Evolutionary conservation across 2,888 invertebrate species (phyloP), one percentile per base, ranked within the genome.

Genomic region (Catocala nupta): DNA sequence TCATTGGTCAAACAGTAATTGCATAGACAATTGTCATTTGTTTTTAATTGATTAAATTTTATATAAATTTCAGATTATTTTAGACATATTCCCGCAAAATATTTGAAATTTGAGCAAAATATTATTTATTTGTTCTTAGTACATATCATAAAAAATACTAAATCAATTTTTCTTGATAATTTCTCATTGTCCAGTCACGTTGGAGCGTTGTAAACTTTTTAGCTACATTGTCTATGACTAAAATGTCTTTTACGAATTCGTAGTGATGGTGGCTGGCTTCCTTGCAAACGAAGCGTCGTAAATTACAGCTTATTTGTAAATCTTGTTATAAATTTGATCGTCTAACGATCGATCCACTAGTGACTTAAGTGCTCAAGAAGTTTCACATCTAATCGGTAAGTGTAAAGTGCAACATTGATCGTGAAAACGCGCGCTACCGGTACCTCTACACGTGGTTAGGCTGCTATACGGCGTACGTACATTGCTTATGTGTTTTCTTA

Each of bases 221-320:
- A 86, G 85, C 84, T 84, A 77, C 78, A 70, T 85, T 90, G 91
- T 94, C 93, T 93, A 94, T 94, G 93, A 73, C 77, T 75, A 90
- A 87, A 85, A 92, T 93, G 93, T 94, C 94, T 94, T 94, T 94
- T 93, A 92, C 94, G 91, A 88, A 90, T 91, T 90, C 86, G 90
- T 93, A 94, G 94, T 93, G 94, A 93, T 92, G 94, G 94, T 94
- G 93, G 94, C 93, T 93, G 93, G 94, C 93, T 92, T 94, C 89
- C 91, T 93, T 91, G 93, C 91, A 87, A 90, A 90, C 90, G 86
- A 91, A 92, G 92, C 92, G 83, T 91, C 92, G 83, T 93, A 90
- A 90, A 88, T 91, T 92, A 85, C 88, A 84, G 77, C 77, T 85
- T 84, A 91, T 88, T 92, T 89, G 85, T 88, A 84, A 85, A 88